Base-by-base conservation (phyloP, 1,140 invertebrate genomes). In the Pectinophora gossypiella region DNA sequence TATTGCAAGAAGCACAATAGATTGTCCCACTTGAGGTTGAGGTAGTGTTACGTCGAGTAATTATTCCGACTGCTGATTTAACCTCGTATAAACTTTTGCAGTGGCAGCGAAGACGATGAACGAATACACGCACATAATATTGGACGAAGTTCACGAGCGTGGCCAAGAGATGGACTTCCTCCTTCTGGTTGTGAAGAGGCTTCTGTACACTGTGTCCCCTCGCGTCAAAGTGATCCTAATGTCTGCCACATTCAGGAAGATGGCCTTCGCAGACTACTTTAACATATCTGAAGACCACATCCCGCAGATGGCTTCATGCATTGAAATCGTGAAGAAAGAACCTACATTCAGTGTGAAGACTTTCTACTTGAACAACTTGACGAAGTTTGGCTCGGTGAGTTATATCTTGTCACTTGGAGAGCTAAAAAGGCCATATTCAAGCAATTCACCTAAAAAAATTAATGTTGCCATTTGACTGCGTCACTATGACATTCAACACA, bases 61-160 rank as follows among this genome's bases (percentile, higher is more conserved):
- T n/a, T n/a, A n/a, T n/a, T n/a, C n/a, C n/a, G n/a, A n/a, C n/a
- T n/a, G n/a, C n/a, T n/a, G n/a, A n/a, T n/a, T n/a, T n/a, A n/a
- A n/a, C n/a, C n/a, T n/a, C n/a, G n/a, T n/a, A 43, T 32, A 42
- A 47, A 59, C 38, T 54, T n/a, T 77, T 76, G 49, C 56, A 88
- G 83, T 88, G 40, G 45, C 47, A 21, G 54, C 72, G 6, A 85
- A 86, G 54, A 86, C 65, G 18, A 76, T 88, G 76, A 79, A 80
- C 55, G 87, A 97, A 94, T 91, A 88, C 55, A 98, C 98, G 0
- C 98, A 99, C 79, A 91, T 99, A 42, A 94, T 99, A 67, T 87
- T 99, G 5, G 97, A 97, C 85, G 96, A 98, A 83, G 94, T 99
- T 15, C 98, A 99, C 76, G 98, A 99, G 88, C 89, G 98, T 16